Base-by-base conservation (phyloP, 2,888 invertebrate genomes). In the Eilema griseolum region DNA sequence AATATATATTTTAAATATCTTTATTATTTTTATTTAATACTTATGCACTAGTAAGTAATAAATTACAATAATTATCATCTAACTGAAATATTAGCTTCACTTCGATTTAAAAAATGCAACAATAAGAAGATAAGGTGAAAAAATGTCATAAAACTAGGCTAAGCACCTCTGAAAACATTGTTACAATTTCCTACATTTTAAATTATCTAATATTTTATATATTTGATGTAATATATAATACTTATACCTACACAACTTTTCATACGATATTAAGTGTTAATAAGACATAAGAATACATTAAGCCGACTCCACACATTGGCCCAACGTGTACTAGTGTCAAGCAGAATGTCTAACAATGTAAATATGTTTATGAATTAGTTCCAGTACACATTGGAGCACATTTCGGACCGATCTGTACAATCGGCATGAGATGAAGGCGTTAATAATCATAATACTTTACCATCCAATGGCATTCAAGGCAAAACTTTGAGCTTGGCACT, bases 391-490 rank as follows among this genome's bases (percentile, higher is more conserved):
- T 20, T 52, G 52, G 1, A 20, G n/a, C 0, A n/a, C 8, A 52
- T 52, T n/a, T 2, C 8, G 10, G n/a, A n/a, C 52, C 20, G n/a
- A n/a, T n/a, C 8, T 52, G n/a, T n/a, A n/a, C 46, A 20, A n/a
- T 52, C 16, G 52, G 8, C n/a, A 52, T 52, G 8, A 52, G 20
- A 52, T 2, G 52, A 52, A 52, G 10, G 10, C n/a, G 2, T 8
- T 37, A 12, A 37, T 52, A 10, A n/a, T n/a, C n/a, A 52, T 20
- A 46, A 24, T 65, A 66, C 57, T 33, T 66, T 66, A 66, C 65
- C 65, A 33, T 56, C 23, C 14, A 56, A 23, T 12, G 7, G 31
- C 8, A 3, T 14, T 7, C 12, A 31, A 23, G n/a, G 14, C 23
- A 12, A 23, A 11, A 26, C 8, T 14, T 31, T 4, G 7, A 2